Percentiles rank a stretch among this genome's conserved stretches.
These are phyloP conservation scores for Drosophila cognata DNA, from an alignment of 2,888 invertebrate species.

Conservation along the genomic window DNA sequence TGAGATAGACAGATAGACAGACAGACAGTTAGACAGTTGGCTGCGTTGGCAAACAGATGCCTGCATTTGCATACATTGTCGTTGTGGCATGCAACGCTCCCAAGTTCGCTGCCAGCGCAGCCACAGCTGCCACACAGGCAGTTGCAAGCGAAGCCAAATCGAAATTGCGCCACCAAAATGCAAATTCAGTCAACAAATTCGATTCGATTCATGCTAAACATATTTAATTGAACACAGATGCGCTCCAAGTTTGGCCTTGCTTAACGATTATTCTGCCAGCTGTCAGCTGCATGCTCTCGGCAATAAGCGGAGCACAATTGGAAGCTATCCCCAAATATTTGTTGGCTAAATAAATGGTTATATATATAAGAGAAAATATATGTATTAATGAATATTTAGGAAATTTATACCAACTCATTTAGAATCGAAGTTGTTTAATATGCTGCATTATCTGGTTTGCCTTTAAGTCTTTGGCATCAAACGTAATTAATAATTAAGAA, in stretches of 20 bases:
- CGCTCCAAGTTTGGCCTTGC: slow-evolving; percentile 29
- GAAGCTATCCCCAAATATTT: background rate
- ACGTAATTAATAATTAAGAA: too few species aligned
- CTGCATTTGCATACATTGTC: slow-evolving; percentile 71
- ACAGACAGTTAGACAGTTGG: slow-evolving; percentile 5
- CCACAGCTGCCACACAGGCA: slow-evolving; percentile 13
- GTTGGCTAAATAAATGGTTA: background rate
- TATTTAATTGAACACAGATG: slow-evolving; percentile 59
- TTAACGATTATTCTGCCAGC: slow-evolving; percentile 11
- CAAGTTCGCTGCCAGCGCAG: slow-evolving; percentile 2
- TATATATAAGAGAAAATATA: background rate
- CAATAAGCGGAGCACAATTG: slow-evolving; percentile 2
- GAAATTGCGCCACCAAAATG: slow-evolving; percentile 53
- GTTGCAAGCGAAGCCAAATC: slow-evolving; percentile 34
- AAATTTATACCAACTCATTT: background rate
- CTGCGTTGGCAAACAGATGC: slow-evolving; percentile 50
- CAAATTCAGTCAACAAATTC: slow-evolving; percentile 67
- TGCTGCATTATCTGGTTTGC: background rate
- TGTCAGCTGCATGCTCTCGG: background rate
- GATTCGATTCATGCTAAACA: slow-evolving; percentile 65
- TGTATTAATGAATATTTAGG: too few species aligned
- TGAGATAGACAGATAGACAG: background rate
- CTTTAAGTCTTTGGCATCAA: too few species aligned
- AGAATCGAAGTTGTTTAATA: background rate
- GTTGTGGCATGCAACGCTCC: slow-evolving; percentile 14